Evolutionary conservation across 2,888 invertebrate genomes (phyloP).

Genomic region (Oscheius sp.): DNA sequence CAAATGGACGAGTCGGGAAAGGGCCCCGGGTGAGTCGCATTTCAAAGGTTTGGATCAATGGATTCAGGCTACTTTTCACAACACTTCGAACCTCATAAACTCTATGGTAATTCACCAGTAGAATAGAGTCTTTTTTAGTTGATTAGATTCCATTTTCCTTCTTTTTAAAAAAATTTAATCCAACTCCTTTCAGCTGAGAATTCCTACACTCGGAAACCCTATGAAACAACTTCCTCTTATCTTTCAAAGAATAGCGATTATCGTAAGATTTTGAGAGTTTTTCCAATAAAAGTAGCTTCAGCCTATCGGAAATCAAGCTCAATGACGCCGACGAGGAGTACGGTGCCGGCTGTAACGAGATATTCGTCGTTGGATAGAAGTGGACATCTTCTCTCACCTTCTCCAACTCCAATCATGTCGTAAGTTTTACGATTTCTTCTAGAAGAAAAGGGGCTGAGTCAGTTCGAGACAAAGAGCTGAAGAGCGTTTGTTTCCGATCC

Average conservation of each 20-base stretch:
- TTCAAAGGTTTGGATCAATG: not conserved
- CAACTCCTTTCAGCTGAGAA: conserved; percentile 7
- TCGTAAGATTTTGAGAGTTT: not conserved
- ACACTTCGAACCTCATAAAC: conserved; percentile 32
- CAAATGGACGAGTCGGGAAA: conserved; percentile 55
- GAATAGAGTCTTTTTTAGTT: not conserved
- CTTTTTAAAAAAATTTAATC: not conserved
- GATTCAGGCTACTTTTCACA: conserved; percentile 32
- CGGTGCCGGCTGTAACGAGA: conserved; percentile 29
- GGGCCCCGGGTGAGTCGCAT: conserved; percentile 6
- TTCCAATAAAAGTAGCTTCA: not conserved
- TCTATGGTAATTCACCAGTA: conserved; percentile 25
- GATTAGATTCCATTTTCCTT: not conserved
- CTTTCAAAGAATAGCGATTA: conserved; percentile 9
- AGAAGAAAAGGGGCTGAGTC: not conserved
- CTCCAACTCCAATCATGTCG: conserved; percentile 46
- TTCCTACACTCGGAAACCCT: conserved; percentile 19
- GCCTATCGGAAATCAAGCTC: conserved; percentile 48
- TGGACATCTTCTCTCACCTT: conserved; percentile 38
- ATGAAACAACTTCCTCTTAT: conserved; percentile 1
- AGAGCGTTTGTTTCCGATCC: not conserved
- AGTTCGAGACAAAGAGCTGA: too few relatives aligned
- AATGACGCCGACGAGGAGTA: conserved; percentile 40
- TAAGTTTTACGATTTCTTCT: conserved; percentile 11
- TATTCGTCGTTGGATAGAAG: conserved; percentile 40